Evolutionary conservation across 2,797 vertebrate species (phyloP), one percentile per base, ranked within the genome.

Genomic region (Artibeus jamaicensis): DNA sequence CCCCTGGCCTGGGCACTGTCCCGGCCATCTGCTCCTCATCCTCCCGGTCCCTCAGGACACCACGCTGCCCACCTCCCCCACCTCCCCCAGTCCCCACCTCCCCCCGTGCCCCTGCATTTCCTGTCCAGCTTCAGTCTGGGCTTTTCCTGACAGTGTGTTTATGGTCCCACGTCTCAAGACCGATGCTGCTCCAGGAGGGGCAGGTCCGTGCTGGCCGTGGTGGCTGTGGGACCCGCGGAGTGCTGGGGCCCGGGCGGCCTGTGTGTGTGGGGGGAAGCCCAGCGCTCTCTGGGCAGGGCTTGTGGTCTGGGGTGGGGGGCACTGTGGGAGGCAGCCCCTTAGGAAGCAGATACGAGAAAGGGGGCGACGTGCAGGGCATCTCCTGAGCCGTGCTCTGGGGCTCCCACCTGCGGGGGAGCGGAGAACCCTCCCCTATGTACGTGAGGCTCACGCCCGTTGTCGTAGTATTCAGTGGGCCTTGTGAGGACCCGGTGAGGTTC

Each of bases 81-180:
- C 68, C 39, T 57, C 48, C 3, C 34, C 62, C 1, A 0, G 2
- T 15, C 5, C 32, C 62, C 6, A 1, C 15, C 32, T 6, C 39
- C 12, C 12, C 32, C 32, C 32, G 32, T 8, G 1, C 62, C 15
- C 16, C 0, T 21, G 34, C 9, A 32, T 37, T 32, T 48, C 1
- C 39, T 9, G 39, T n/a, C 2, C 9, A 22, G 29, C 2, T 0
- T 12, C 0, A 4, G 15, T 5, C 22, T 0, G 1, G 0, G 10
- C 21, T 6, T 10, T 3, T 18, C 15, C 10, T 57, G 24, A 0
- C 16, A 1, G 0, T 6, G 6, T 16, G 46, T 18, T 29, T 0
- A 26, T 1, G 76, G n/a, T 22, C 68, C 37, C 4, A 1, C 16
- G 9, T 0, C 67, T 34, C 37, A 19, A 3, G 34, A 10, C 1